Evolutionary conservation across 1,140 invertebrate species (phyloP).

Genomic region (Daktulosphaira vitifoliae): DNA sequence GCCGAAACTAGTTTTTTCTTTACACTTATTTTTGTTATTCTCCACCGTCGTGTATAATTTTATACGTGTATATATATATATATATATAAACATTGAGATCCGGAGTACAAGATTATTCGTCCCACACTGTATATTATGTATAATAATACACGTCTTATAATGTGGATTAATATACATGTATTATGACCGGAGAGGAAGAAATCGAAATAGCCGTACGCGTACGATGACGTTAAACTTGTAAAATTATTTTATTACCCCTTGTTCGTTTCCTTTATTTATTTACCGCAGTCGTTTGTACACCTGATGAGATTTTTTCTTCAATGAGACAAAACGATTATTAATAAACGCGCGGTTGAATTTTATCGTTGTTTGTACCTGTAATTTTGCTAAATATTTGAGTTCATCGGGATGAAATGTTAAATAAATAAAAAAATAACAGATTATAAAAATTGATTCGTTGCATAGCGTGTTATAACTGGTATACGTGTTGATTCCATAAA

Average conservation of each 20-base stretch:
- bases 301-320: too few species aligned
- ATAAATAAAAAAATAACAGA: too few species aligned
- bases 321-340: too few species aligned
- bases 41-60: slow-evolving; percentile 25
- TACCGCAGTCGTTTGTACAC: too few species aligned
- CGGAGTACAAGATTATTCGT: slow-evolving; percentile 28
- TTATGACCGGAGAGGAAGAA: not conserved
- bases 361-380: too few species aligned
- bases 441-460: too few species aligned
- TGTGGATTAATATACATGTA: slow-evolving; percentile 29
- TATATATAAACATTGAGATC: slow-evolving; percentile 11
- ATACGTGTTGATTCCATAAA: too few species aligned
- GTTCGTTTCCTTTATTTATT: not conserved
- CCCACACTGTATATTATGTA: slow-evolving; percentile 27
- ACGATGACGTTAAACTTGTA: slow-evolving; percentile 32
- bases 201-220: slow-evolving; percentile 13
- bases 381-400: too few species aligned
- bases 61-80: too few species aligned
- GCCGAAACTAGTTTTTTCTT: slow-evolving; percentile 33
- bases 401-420: too few species aligned
- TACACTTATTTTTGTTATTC: slow-evolving; percentile 7
- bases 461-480: too few species aligned
- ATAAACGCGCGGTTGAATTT: too few species aligned
- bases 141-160: slow-evolving; percentile 12
- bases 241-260: slow-evolving; percentile 33